Evolutionary conservation across 2,113 vertebrate species (phyloP).

Genomic region (Ailuropoda melanoleuca): DNA sequence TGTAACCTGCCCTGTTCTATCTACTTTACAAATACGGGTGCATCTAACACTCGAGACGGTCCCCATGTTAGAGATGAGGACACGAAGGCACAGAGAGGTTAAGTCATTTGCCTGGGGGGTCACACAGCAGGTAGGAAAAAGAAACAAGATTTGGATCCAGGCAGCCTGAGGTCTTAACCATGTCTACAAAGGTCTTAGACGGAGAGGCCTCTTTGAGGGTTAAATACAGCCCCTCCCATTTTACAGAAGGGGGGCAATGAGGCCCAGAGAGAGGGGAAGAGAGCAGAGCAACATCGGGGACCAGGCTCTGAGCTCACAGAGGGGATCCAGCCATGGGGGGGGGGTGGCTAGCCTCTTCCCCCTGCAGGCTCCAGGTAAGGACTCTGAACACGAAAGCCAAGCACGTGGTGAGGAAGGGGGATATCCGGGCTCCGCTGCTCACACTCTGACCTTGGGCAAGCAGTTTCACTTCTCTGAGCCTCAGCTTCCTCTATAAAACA

Average conservation of each 20-base stretch:
- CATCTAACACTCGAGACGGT: background rate
- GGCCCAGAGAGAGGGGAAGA: background rate
- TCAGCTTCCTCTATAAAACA: constrained; percentile 68
- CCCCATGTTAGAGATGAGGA: background rate
- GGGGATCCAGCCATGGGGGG: background rate
- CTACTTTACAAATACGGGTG: background rate
- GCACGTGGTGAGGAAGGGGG: constrained; percentile 57
- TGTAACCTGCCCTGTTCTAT: background rate
- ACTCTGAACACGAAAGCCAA: background rate
- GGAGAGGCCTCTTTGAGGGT: background rate
- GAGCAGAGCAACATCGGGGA: accelerated
- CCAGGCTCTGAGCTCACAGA: background rate
- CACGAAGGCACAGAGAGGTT: background rate
- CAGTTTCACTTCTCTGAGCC: constrained; percentile 48
- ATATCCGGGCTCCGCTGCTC: constrained; percentile 46
- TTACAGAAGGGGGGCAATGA: background rate
- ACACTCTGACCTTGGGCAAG: constrained; percentile 50
- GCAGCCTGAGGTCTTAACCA: background rate
- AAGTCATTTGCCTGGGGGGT: background rate
- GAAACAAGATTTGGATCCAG: background rate
- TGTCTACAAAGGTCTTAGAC: background rate
- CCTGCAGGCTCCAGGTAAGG: background rate
- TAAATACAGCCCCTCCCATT: background rate
- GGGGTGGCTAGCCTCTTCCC: background rate
- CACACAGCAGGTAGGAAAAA: background rate